These are phyloP conservation scores for Rhamphomyia laevipes DNA, from an alignment of 2,888 invertebrate species.

Conservation along the genomic window DNA sequence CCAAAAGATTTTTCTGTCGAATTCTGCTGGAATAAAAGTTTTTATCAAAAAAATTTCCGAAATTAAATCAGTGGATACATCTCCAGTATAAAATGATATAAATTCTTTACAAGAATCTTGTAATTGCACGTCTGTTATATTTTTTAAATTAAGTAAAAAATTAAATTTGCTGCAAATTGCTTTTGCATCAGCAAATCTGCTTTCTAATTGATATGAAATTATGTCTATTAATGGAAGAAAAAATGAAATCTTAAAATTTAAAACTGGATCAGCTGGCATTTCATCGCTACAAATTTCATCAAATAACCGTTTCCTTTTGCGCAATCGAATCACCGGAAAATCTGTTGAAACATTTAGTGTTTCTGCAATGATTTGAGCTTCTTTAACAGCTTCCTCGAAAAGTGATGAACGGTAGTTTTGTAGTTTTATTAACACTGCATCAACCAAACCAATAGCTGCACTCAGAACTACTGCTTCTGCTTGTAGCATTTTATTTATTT, in stretches of 20 bases:
- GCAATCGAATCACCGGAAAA: neutral
- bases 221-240: neutral
- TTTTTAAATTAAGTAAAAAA: too few species aligned
- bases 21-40: too few species aligned
- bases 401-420: neutral
- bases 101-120: too few species aligned
- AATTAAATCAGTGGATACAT: too few species aligned
- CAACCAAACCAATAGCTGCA: neutral
- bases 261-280: neutral
- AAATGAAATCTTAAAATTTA: neutral
- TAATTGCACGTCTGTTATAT: too few species aligned
- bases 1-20: too few species aligned
- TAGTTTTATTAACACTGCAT: neutral
- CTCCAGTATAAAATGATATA: too few species aligned
- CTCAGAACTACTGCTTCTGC: neutral
- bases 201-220: neutral
- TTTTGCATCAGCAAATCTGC: neutral
- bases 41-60: too few species aligned
- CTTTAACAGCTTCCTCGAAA: neutral
- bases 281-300: neutral
- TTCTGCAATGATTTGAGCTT: neutral
- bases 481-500: neutral
- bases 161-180: too few species aligned
- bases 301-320: neutral
- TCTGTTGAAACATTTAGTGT: neutral